Evolutionary conservation across 2,113 vertebrate species (phyloP).

Genomic region (Rhinopomastus cyanomelas): DNA sequence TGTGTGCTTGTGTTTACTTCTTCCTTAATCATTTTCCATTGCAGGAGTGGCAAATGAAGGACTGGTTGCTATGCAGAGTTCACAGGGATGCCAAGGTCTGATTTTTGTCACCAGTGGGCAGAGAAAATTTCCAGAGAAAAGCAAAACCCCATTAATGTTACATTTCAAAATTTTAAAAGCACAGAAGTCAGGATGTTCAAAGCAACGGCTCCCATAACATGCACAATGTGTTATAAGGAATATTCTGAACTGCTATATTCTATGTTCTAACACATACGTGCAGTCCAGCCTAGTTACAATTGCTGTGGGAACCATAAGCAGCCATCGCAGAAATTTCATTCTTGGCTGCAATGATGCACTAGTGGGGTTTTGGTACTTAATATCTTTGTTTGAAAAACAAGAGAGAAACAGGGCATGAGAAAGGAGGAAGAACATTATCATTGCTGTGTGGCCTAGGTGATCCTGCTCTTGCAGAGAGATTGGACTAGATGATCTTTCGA

Average conservation of each 20-base stretch:
- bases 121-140: not conserved
- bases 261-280: slow-evolving; percentile 2
- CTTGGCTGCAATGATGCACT: not conserved
- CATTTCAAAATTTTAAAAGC: slow-evolving; percentile 13
- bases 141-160: not conserved
- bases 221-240: slow-evolving; percentile 6
- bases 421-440: not conserved
- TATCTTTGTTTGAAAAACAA: not conserved
- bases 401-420: not conserved
- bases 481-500: too few relatives aligned
- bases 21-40: not conserved
- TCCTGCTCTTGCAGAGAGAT: too few relatives aligned
- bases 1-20: not conserved
- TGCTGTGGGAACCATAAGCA: slow-evolving; percentile 17
- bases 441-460: not conserved
- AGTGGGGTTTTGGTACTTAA: not conserved
- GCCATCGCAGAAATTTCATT: slow-evolving; percentile 7
- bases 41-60: not conserved
- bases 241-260: not conserved
- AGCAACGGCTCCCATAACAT: slow-evolving; percentile 7
- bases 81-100: not conserved
- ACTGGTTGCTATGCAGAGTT: slow-evolving; percentile 12
- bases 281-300: not conserved
- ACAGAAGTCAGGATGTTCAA: slow-evolving; percentile 16
- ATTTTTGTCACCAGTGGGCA: slow-evolving; percentile 6